Percentiles rank a stretch among this genome's conserved stretches.
Conservation (phyloP, 2,113 vertebrate genomes). For the rat (Rattus norvegicus) region GRCr8 NC_086027.1:110339501-110340000, state of each 20-base stretch:
- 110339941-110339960: conserved; percentile 39
- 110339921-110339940: conserved; percentile 53
- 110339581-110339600: no score
- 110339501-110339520: neutral
- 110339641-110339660: no score
- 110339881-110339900: neutral
- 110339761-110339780: neutral
- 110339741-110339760: neutral
- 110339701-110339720: neutral
- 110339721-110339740: conserved; percentile 8
- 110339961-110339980: neutral
- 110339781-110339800: neutral
- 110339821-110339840: neutral
- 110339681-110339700: no score
- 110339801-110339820: neutral
- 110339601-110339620: neutral
- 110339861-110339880: neutral
- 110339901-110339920: neutral
- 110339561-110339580: neutral
- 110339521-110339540: neutral
- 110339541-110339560: no score
- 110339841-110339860: neutral
- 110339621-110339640: no score
- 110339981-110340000: neutral
- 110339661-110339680: neutral